These are phyloP conservation scores for Cyanoramphus novaezelandiae DNA, from an alignment of 2,113 vertebrate genomes.

Conservation along the genomic window DNA sequence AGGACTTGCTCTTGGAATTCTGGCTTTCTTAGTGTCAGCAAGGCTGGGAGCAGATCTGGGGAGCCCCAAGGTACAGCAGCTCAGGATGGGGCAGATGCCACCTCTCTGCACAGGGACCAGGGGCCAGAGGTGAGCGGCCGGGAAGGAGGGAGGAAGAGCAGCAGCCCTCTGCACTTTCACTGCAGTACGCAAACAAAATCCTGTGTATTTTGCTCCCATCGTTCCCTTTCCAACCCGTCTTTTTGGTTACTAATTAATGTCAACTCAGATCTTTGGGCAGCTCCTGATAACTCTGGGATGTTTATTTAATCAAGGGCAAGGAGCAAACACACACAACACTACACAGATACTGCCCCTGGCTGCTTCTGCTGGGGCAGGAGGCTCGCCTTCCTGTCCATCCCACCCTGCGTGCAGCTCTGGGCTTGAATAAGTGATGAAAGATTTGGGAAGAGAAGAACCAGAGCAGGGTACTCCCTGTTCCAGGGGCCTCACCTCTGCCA, in stretches of 20 bases:
- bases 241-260: conserved; percentile 61
- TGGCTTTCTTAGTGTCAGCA: not conserved
- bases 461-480: not conserved
- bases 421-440: not conserved
- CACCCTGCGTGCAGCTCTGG: rapidly evolving
- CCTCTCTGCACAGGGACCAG: not conserved
- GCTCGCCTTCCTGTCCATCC: not conserved
- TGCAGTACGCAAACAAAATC: conserved; percentile 29
- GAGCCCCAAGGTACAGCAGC: not conserved
- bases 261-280: not conserved
- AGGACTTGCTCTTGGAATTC: not conserved
- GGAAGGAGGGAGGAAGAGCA: not conserved
- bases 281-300: not conserved
- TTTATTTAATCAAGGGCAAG: conserved; percentile 45
- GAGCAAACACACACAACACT: not conserved
- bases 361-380: not conserved
- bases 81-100: not conserved
- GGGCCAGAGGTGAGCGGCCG: not conserved
- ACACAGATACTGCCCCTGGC: not conserved
- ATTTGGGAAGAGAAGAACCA: not conserved
- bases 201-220: conserved; percentile 61
- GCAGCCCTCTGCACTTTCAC: conserved; percentile 34
- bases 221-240: not conserved
- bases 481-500: not conserved
- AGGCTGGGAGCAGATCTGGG: not conserved